Percentiles rank a stretch among this genome's conserved stretches.
These are phyloP conservation scores for Temnopleurus reevesii DNA, from an alignment of 53 echinoderm and acorn worm species.

Conservation along the genomic window DNA sequence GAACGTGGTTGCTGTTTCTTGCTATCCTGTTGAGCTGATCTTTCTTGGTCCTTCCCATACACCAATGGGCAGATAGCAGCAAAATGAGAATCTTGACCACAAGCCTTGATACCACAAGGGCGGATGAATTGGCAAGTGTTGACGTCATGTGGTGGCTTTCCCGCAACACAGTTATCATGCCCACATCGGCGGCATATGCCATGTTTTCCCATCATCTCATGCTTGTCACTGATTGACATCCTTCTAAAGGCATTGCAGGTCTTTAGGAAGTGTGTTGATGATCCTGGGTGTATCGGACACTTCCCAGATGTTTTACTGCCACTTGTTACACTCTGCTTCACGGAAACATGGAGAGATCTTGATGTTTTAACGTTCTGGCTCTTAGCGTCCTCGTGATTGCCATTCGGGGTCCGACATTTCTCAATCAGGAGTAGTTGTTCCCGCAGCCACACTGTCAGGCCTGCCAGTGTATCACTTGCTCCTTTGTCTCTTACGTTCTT, in stretches of 20 bases:
- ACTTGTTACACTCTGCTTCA: conserved; percentile 23
- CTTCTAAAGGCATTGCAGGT: conserved; percentile 66
- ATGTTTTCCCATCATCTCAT: conserved; percentile 59
- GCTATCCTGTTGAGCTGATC: conserved; percentile 34
- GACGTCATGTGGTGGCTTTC: conserved; percentile 51
- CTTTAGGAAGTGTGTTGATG: conserved; percentile 66
- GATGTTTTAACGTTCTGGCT: neutral
- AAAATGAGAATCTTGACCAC: conserved; percentile 71
- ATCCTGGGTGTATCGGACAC: conserved; percentile 56
- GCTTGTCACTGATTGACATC: conserved; percentile 44
- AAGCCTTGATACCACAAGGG: conserved; percentile 33
- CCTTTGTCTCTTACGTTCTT: conserved; percentile 65
- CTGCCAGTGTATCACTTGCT: conserved; percentile 63
- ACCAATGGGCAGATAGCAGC: conserved; percentile 76
- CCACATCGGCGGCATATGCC: conserved; percentile 61
- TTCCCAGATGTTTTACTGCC: neutral
- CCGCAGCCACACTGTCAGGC: conserved; percentile 61
- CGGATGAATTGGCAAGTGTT: conserved; percentile 49
- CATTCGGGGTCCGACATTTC: neutral
- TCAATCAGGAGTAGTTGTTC: neutral
- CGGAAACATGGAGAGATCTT: neutral
- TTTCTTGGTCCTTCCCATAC: conserved; percentile 59
- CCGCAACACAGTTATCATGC: conserved; percentile 63
- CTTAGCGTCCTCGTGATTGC: neutral
- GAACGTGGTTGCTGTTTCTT: conserved; percentile 38